Evolutionary conservation across 2,113 vertebrate species (phyloP), one percentile per base, ranked within the genome.

Genomic region (Clarias gariepinus): DNA sequence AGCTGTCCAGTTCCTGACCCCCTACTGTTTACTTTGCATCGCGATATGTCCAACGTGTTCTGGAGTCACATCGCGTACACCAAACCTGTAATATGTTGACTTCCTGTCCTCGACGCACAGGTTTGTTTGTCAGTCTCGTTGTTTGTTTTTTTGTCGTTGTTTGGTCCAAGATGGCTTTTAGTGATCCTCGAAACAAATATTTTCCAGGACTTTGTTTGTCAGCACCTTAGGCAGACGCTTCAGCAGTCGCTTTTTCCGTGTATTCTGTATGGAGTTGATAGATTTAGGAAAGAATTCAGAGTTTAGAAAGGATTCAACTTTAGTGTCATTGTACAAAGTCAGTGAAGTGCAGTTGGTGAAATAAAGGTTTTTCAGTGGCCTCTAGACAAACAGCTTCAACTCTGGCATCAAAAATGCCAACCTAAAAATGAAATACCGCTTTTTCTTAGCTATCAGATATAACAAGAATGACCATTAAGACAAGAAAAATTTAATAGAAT

Each of bases 21-120:
- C 81, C 82, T 81, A 82, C 60, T 94, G 92, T 95, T 95, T 94
- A 93, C 90, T 90, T 89, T 83, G 74, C 86, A 76, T 82, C 25
- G 41, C 79, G 41, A 71, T 90, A 91, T 87, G 88, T 92, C 92
- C 81, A 85, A 71, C 69, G n/a, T 15, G 28, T 81, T 69, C 82
- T 71, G 87, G 84, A 66, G 53, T n/a, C 23, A 7, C 47, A 52
- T 53, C 5, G 21, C 41, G 3, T 13, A 6, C 41, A 13, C 41
- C 73, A 1, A 15, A 3, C 87, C 84, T 91, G 89, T 85, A 85
- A 60, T 89, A 86, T 90, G 73, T 85, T 85, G 68, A 41, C 52
- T 61, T 12, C 9, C 16, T 74, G 60, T 77, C 77, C 55, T 77
- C 63, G 58, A n/a, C 60, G 28, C n/a, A 33, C 36, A 10, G 41